A percentile compares a stretch with the other conserved stretches of the same genome.
Evolutionary conservation across 2,113 vertebrate species (phyloP).

Genomic region (Bolborhynchus lineola): DNA sequence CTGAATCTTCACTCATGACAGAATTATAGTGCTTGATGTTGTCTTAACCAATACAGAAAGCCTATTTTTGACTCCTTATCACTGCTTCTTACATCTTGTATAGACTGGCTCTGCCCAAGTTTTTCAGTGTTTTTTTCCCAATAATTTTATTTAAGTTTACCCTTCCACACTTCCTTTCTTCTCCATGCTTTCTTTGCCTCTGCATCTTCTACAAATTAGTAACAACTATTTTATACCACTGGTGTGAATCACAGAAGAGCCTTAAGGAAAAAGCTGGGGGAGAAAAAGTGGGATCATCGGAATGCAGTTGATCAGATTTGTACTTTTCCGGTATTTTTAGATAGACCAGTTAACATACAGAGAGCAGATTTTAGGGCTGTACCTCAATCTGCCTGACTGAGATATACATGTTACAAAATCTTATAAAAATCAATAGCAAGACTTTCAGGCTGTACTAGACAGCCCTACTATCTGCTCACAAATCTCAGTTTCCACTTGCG

Average conservation of each 20-base stretch:
- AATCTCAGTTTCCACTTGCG: background rate
- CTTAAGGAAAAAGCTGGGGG: background rate
- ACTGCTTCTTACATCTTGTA: background rate
- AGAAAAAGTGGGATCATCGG: background rate
- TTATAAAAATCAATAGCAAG: background rate
- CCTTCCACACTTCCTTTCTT: background rate
- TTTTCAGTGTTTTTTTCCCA: background rate
- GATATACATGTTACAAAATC: background rate
- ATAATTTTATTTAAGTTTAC: background rate
- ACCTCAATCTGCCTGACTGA: background rate
- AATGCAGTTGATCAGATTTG: background rate
- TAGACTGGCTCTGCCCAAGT: background rate
- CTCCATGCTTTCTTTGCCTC: background rate
- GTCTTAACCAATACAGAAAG: background rate
- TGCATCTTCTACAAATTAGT: background rate
- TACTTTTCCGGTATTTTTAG: background rate
- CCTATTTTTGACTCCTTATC: background rate
- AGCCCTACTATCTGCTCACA: background rate
- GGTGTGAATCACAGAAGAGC: background rate
- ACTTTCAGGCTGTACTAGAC: background rate
- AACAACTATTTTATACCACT: background rate
- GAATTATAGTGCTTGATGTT: background rate
- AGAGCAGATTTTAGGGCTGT: background rate
- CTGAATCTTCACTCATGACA: background rate
- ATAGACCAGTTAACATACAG: background rate